These are phyloP conservation scores for Drosophila anceps DNA, from an alignment of 2,888 invertebrate species.

Conservation along the genomic window DNA sequence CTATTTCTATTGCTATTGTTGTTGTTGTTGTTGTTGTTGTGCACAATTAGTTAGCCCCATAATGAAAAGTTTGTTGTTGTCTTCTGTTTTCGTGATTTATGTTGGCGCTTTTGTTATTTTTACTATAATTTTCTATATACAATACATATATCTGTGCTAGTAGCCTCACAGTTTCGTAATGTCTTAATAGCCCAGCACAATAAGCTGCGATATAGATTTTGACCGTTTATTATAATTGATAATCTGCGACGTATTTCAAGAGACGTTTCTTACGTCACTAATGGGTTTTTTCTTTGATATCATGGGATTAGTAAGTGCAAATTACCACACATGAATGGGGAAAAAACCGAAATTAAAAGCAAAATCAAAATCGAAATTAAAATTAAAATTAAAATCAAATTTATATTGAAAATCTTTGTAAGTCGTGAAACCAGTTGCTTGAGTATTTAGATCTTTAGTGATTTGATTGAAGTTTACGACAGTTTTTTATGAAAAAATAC, in stretches of 20 bases:
- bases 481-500: neutral
- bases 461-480: neutral
- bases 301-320: slow-evolving; percentile 17
- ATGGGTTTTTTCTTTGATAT: slow-evolving; percentile 30
- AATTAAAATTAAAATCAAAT: neutral
- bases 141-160: slow-evolving; percentile 12
- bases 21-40: slow-evolving; percentile 7
- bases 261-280: slow-evolving; percentile 31
- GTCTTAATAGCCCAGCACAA: slow-evolving; percentile 42
- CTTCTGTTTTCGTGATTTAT: slow-evolving; percentile 46
- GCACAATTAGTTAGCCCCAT: slow-evolving; percentile 16
- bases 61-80: slow-evolving; percentile 38
- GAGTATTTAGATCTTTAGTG: neutral
- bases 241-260: slow-evolving; percentile 18
- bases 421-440: neutral
- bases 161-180: slow-evolving; percentile 27
- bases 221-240: slow-evolving; percentile 26
- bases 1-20: slow-evolving; percentile 6
- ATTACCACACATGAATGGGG: slow-evolving; percentile 24
- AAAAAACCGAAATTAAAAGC: neutral
- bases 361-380: neutral
- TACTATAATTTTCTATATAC: slow-evolving; percentile 29
- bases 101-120: slow-evolving; percentile 38
- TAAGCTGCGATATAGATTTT: slow-evolving; percentile 14
- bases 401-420: neutral